These are phyloP conservation scores for Neodontobutis hainanensis DNA, from an alignment of 2,113 vertebrate genomes.

Conservation along the genomic window DNA sequence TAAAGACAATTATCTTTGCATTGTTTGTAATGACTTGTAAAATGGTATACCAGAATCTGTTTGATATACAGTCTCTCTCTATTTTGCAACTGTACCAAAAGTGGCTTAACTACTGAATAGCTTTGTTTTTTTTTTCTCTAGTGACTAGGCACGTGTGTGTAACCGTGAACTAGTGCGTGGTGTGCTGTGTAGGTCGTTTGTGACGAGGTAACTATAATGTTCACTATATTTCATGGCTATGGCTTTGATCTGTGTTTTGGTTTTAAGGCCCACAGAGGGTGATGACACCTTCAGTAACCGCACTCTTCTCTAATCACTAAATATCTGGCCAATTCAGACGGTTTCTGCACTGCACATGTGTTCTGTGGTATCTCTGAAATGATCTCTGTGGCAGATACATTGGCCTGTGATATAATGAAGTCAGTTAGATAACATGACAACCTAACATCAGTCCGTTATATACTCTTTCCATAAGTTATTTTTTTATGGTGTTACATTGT, in stretches of 20 bases:
- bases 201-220: conserved; percentile 79
- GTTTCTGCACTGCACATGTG: conserved; percentile 24
- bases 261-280: conserved; percentile 58
- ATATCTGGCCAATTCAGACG: conserved; percentile 34
- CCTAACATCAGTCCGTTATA: conserved; percentile 35
- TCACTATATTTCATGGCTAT: conserved; percentile 75
- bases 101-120: conserved; percentile 96
- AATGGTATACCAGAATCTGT: conserved; percentile 79
- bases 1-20: conserved; percentile 91
- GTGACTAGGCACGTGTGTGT: conserved; percentile 82
- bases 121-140: conserved; percentile 77
- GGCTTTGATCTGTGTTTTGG: conserved; percentile 71
- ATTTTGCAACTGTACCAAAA: conserved; percentile 98
- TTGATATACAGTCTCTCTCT: conserved; percentile 88
- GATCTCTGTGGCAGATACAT: conserved; percentile 4
- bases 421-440: conserved; percentile 25
- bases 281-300: conserved; percentile 65
- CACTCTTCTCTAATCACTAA: conserved; percentile 48
- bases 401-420: conserved; percentile 14
- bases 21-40: conserved; percentile 90
- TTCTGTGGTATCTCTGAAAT: conserved; percentile 3
- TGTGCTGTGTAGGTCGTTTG: conserved; percentile 75
- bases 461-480: conserved; percentile 53
- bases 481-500: conserved; percentile 63
- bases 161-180: conserved; percentile 80